Base-by-base conservation (phyloP, 2,113 vertebrate genomes). In the Genyomyrus donnyi region DNA sequence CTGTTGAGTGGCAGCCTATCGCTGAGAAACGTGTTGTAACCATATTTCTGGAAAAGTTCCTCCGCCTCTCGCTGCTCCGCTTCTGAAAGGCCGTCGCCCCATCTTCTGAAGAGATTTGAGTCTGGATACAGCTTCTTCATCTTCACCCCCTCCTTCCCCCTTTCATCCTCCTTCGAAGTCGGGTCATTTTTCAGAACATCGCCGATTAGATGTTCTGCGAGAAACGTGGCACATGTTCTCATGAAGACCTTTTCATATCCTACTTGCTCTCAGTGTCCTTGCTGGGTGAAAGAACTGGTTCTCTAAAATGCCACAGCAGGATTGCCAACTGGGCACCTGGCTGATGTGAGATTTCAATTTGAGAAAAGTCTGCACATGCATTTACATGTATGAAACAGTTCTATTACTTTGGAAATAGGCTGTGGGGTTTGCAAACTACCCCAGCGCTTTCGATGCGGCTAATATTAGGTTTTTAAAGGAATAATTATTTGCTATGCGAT, bases 1-100 rank as follows among this genome's bases (percentile, higher is more conserved):
- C 9, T 93, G 93, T 95, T 93, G 86, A 95, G 88, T 2, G 95
- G 94, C 48, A 96, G 91, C 87, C 93, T 62, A 91, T 96, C 93
- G 46, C 96, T 96, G 50, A 96, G 94, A 90, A 95, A 96, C 83
- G 91, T 92, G 8, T 96, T 96, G 93, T 96, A 96, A 6, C 96
- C 96, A 3, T 94, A 95, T 8, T 77, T 92, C 88, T 90, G 87
- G 77, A 92, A 96, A 77, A 93, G 39, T 2, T 1, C 35, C 91
- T 95, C 93, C 0, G 96, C 95, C 89, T 94, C 93, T 48, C 49
- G 93, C 91, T 96, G 95, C 80, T 96, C 94, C 74, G 94, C 92
- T 87, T 95, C 94, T 0, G 93, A 94, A 62, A 96, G 92, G 0
- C 89, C 90, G 0, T 89, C 91, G 0, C 95, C 95, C 95, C 95